A percentile compares a stretch with the other conserved stretches of the same genome.
These are phyloP conservation scores for Craseonycteris thonglongyai DNA, from an alignment of 2,113 vertebrate genomes.

Conservation along the genomic window DNA sequence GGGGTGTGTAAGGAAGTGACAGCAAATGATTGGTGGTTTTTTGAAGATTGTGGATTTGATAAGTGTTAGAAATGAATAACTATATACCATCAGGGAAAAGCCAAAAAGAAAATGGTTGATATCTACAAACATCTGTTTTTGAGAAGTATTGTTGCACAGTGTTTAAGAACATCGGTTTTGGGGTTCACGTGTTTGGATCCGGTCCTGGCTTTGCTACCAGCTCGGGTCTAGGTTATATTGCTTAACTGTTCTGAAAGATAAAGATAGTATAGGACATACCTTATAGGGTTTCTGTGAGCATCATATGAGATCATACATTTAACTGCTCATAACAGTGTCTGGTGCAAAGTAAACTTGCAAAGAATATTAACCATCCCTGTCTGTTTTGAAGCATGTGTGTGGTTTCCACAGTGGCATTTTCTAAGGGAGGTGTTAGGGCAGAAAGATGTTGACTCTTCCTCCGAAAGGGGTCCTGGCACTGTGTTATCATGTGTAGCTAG, in stretches of 20 bases:
- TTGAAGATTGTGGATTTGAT: neutral
- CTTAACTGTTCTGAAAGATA: neutral
- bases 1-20: neutral
- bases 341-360: neutral
- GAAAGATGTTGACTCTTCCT: neutral
- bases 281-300: neutral
- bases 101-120: neutral
- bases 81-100: neutral
- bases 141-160: neutral
- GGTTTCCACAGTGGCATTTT: neutral
- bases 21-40: neutral
- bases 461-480: neutral
- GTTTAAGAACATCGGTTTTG: neutral
- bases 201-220: neutral
- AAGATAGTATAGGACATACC: neutral
- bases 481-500: neutral
- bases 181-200: neutral
- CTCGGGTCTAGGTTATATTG: neutral
- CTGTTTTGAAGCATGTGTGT: neutral
- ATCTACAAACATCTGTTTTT: neutral
- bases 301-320: neutral
- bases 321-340: neutral
- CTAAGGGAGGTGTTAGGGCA: neutral
- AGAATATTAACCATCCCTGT: neutral
- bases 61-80: constrained; percentile 17